Conservation (phyloP, 2,113 vertebrate species). For the Ptyas mucosa region DNA sequence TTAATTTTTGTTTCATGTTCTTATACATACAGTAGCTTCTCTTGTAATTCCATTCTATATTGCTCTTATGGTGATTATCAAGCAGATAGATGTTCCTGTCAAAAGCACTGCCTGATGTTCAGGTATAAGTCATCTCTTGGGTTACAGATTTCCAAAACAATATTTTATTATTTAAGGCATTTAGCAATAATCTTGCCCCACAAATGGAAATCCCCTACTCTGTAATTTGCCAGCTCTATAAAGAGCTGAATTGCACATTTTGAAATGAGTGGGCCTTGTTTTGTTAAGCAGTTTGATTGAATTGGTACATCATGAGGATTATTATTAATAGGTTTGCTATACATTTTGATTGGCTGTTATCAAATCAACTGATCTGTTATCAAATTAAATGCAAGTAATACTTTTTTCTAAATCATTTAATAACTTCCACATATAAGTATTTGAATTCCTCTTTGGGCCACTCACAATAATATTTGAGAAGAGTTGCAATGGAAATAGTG, state of each 20-base stretch:
- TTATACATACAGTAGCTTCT: constrained; percentile 24
- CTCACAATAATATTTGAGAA: background rate
- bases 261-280: background rate
- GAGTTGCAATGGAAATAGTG: background rate
- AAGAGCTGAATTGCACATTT: background rate
- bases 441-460: background rate
- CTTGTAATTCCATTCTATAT: constrained; percentile 57
- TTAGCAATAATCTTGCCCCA: background rate
- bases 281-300: background rate
- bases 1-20: constrained; percentile 43
- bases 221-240: background rate
- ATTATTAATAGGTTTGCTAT: background rate
- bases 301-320: background rate
- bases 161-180: background rate
- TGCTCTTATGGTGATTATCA: constrained; percentile 29
- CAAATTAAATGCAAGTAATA: background rate
- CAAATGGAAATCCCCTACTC: background rate
- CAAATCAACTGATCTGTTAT: background rate
- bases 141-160: background rate
- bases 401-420: background rate
- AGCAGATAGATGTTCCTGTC: constrained; percentile 38
- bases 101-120: constrained; percentile 1
- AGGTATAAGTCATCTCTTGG: background rate
- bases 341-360: background rate
- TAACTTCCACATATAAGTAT: background rate